Percentiles rank a stretch among this genome's conserved stretches.
Evolutionary conservation across 2,113 vertebrate genomes (phyloP).

Genomic region (Arizona elegans): DNA sequence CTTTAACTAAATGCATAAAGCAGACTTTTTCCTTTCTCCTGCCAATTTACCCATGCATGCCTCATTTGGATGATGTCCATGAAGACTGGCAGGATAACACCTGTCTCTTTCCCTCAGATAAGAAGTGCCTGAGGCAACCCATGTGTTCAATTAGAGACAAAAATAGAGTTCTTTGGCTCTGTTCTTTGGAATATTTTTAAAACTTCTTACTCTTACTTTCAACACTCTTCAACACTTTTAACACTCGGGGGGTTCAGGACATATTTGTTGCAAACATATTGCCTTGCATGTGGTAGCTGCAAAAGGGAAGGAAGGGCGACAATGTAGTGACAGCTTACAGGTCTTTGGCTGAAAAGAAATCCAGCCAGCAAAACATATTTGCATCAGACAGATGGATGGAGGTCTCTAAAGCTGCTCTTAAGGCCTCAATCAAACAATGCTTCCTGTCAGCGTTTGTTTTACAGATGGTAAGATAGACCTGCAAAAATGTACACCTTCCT

Average conservation of each 20-base stretch:
- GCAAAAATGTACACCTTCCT: not conserved
- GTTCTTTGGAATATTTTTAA: fast-evolving
- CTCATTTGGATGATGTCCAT: not conserved
- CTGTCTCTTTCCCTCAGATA: not conserved
- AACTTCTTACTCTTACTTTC: not conserved
- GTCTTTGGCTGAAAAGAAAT: not conserved
- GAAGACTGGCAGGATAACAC: constrained; percentile 5
- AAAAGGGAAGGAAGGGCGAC: too few species aligned
- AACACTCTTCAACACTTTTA: fast-evolving
- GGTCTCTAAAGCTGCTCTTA: not conserved
- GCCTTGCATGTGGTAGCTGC: not conserved
- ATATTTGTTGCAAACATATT: constrained; percentile 1
- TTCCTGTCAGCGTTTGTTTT: constrained; percentile 7
- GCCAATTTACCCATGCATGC: not conserved
- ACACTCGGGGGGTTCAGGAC: not conserved
- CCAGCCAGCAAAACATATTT: not conserved
- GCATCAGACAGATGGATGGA: not conserved
- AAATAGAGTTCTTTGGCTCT: not conserved
- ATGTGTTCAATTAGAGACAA: constrained; percentile 9
- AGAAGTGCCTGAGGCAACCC: not conserved
- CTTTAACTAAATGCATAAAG: not conserved
- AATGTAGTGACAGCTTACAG: not conserved
- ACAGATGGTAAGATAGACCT: constrained; percentile 5
- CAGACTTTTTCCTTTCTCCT: not conserved
- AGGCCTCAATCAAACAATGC: not conserved